Percentiles rank a stretch among this genome's conserved stretches.
Conservation (phyloP, 2,888 invertebrate species). For the Ectropis crepuscularia region DNA sequence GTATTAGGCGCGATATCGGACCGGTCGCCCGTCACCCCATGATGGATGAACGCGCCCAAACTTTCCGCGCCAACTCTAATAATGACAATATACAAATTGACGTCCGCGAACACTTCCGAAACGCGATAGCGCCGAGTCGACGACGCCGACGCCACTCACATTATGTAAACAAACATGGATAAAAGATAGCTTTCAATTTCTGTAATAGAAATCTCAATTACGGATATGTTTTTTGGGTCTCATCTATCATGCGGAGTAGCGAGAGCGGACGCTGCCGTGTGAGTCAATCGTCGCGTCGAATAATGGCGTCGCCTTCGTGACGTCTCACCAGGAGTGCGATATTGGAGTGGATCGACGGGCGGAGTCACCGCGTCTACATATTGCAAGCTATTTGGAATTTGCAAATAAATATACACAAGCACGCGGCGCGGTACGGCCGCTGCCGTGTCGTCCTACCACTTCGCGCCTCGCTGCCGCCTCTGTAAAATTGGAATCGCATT, state of each 20-base stretch:
- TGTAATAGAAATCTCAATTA: slow-evolving; percentile 84
- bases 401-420: slow-evolving; percentile 82
- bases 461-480: slow-evolving; percentile 67
- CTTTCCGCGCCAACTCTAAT: slow-evolving; percentile 79
- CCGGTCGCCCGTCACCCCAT: slow-evolving; percentile 80
- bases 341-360: slow-evolving; percentile 82
- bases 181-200: slow-evolving; percentile 79
- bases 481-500: slow-evolving; percentile 80
- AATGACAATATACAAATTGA: slow-evolving; percentile 85
- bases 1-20: slow-evolving; percentile 84
- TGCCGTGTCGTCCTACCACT: slow-evolving; percentile 56
- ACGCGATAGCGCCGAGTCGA: slow-evolving; percentile 71
- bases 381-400: slow-evolving; percentile 82
- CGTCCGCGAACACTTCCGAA: slow-evolving; percentile 79
- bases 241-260: slow-evolving; percentile 79
- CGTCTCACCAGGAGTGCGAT: slow-evolving; percentile 75
- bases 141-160: slow-evolving; percentile 70
- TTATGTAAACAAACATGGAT: slow-evolving; percentile 81
- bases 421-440: slow-evolving; percentile 55
- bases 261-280: slow-evolving; percentile 63
- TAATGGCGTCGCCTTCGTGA: slow-evolving; percentile 76
- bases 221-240: slow-evolving; percentile 79
- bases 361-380: slow-evolving; percentile 79
- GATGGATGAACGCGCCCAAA: slow-evolving; percentile 83
- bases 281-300: slow-evolving; percentile 75